These are phyloP conservation scores for Synchiropus splendidus DNA, from an alignment of 2,113 vertebrate species.

Conservation along the genomic window DNA sequence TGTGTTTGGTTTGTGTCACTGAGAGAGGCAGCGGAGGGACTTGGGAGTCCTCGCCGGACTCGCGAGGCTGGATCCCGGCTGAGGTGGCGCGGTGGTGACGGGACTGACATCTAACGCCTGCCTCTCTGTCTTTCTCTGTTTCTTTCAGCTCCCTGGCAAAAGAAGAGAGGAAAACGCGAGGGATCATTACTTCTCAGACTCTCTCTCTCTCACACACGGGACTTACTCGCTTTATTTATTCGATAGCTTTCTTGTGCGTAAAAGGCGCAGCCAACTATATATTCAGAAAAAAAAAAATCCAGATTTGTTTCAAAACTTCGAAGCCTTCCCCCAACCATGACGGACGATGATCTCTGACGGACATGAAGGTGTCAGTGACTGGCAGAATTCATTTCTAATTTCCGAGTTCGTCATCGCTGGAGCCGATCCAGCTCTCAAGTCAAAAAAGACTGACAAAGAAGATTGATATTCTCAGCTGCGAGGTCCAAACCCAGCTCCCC, in stretches of 20 bases:
- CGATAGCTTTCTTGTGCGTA: constrained; percentile 44
- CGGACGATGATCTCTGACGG: constrained; percentile 59
- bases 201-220: constrained; percentile 40
- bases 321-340: constrained; percentile 43
- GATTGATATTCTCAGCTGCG: constrained; percentile 25
- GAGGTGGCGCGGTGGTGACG: constrained; percentile 83
- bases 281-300: constrained; percentile 29
- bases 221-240: constrained; percentile 57
- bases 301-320: constrained; percentile 49
- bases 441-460: constrained; percentile 35
- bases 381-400: constrained; percentile 39
- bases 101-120: constrained; percentile 80
- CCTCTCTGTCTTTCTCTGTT: constrained; percentile 58
- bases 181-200: constrained; percentile 48
- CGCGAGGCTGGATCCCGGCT: constrained; percentile 79
- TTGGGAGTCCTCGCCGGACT: constrained; percentile 72
- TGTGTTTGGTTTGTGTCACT: constrained; percentile 14
- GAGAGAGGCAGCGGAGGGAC: constrained; percentile 58
- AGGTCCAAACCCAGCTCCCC: constrained; percentile 16
- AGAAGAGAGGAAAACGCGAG: constrained; percentile 30
- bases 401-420: constrained; percentile 23
- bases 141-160: constrained; percentile 63
- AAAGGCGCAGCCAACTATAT: constrained; percentile 49
- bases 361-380: constrained; percentile 49
- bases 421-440: constrained; percentile 30